A percentile compares a stretch with the other conserved stretches of the same genome.
phyloP scores from a whole-genome alignment of 2,113 vertebrate genomes.

The Aplodontia rufa region DNA sequence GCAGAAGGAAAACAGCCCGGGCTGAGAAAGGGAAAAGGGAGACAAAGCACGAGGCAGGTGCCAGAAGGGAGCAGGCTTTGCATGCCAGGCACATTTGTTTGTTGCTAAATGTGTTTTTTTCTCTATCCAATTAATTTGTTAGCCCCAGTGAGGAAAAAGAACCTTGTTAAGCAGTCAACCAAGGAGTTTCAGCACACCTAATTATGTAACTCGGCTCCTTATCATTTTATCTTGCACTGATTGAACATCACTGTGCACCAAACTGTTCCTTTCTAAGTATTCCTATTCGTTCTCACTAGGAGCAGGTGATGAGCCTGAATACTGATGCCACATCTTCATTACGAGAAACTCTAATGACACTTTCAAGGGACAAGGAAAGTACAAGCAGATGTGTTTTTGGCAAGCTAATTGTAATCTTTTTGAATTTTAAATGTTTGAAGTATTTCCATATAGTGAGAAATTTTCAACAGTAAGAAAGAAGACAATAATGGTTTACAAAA shows the following conservation, averaged over 20 bases:
- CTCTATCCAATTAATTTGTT: slow-evolving; percentile 48
- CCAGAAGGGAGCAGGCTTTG: neutral
- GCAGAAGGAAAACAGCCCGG: fast-evolving
- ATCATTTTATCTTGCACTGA: neutral
- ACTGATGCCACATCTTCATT: neutral
- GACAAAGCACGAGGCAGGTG: neutral
- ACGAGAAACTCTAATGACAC: neutral
- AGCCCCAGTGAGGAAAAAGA: neutral
- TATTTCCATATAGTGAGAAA: neutral
- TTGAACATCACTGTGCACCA: neutral
- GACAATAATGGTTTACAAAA: neutral
- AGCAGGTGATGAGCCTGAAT: neutral
- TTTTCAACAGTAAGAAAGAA: neutral
- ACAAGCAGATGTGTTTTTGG: neutral
- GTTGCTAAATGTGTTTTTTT: slow-evolving; percentile 35
- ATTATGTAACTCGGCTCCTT: neutral
- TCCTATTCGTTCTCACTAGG: neutral
- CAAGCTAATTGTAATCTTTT: neutral
- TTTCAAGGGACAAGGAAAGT: neutral
- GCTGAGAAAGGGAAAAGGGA: too few relatives aligned
- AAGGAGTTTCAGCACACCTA: neutral
- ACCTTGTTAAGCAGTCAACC: neutral
- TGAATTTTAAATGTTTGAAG: neutral
- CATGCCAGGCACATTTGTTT: neutral
- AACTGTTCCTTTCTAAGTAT: neutral